A percentile compares a stretch with the other conserved stretches of the same genome.
These are phyloP conservation scores for Leuciscus idus DNA, from an alignment of 2,113 vertebrate species.

Conservation along the genomic window DNA sequence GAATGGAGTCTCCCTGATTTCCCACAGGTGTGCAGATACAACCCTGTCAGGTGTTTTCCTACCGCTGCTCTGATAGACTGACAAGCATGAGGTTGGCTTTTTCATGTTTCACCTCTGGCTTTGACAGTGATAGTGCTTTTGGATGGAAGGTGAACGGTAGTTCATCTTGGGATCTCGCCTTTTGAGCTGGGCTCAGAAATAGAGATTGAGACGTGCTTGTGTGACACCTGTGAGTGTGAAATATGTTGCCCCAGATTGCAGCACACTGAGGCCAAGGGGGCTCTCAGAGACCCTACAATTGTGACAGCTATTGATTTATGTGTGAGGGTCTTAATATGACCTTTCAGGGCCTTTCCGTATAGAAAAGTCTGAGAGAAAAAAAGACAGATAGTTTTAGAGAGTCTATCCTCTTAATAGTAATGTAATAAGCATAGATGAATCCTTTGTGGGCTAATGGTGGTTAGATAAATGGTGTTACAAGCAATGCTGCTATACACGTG, in stretches of 20 bases:
- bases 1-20: not conserved
- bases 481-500: not conserved
- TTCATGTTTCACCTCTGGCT: constrained; percentile 31
- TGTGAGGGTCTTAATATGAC: constrained; percentile 25
- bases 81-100: constrained; percentile 29
- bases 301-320: constrained; percentile 48
- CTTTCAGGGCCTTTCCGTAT: constrained; percentile 18
- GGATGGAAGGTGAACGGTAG: constrained; percentile 16
- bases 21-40: constrained; percentile 15
- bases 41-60: constrained; percentile 10
- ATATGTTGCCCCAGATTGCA: constrained; percentile 2
- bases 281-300: not conserved
- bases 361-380: constrained; percentile 24
- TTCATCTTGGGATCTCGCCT: constrained; percentile 38
- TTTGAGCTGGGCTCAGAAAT: constrained; percentile 14
- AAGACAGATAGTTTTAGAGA: constrained; percentile 1
- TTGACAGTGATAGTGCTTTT: constrained; percentile 45
- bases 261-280: not conserved
- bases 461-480: constrained; percentile 30
- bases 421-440: constrained; percentile 34
- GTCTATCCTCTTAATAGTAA: constrained; percentile 16
- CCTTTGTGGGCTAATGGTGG: not conserved
- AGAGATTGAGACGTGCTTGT: constrained; percentile 24
- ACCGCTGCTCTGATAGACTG: not conserved
- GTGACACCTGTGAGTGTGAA: constrained; percentile 20